phyloP scores from a whole-genome alignment of 1,140 invertebrate genomes.

The Chironomus striatipennis region DNA sequence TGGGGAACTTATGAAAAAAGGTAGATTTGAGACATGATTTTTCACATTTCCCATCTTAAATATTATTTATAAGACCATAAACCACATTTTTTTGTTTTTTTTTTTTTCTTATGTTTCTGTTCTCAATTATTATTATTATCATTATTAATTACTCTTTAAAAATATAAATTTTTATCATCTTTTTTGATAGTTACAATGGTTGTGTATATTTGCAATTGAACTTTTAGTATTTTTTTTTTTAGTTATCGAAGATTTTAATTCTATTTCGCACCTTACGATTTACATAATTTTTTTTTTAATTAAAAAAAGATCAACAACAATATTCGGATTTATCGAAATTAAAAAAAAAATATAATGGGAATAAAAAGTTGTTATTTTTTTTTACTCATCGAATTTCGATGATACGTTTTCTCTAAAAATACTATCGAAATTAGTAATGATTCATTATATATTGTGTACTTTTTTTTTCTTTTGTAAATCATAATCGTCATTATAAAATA shows the following conservation, averaged over 20 bases:
- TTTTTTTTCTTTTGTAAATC: background rate
- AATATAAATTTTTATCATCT: constrained; percentile 12
- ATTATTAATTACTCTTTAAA: constrained; percentile 3
- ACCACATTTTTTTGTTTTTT: background rate
- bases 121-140: background rate
- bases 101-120: background rate
- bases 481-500: constrained; percentile 8
- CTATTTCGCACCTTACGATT: constrained; percentile 12
- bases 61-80: background rate
- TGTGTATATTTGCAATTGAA: constrained; percentile 7
- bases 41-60: background rate
- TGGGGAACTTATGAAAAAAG: background rate
- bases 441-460: background rate
- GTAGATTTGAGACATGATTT: constrained; percentile 12
- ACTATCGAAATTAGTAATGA: background rate
- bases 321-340: constrained; percentile 1
- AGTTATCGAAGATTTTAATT: constrained; percentile 9
- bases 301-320: constrained; percentile 14
- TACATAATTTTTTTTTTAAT: background rate
- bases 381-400: constrained; percentile 1
- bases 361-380: constrained; percentile 3
- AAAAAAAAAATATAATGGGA: no score
- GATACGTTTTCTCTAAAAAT: background rate
- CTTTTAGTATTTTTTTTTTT: constrained; percentile 7
- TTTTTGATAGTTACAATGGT: constrained; percentile 5